Base-by-base conservation (phyloP, 2,888 invertebrate genomes). In the Hoplodrina blanda region DNA sequence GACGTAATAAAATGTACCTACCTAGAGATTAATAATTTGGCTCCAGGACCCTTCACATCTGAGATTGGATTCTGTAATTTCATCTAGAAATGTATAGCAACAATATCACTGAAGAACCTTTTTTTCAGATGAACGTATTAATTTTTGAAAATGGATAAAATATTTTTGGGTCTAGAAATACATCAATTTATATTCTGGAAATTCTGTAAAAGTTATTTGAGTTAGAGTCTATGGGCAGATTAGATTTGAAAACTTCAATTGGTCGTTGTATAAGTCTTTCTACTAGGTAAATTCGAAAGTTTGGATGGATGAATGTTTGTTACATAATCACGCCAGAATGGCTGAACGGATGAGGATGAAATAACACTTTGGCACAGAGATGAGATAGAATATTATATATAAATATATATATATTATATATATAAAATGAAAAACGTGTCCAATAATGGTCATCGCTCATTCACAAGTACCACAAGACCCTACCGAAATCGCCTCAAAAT, bases 51-150 rank as follows among this genome's bases (percentile, higher is more conserved):
- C 64, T 81, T 60, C 20, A 53, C 20, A 49, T 70, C 59, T 62
- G 44, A 64, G 62, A 78, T 77, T 81, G 81, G 78, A 81, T 77
- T 60, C 59, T 52, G 66, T 65, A 54, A 80, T 54, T 65, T 80
- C 80, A 76, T 80, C 61, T 62, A 66, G 50, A 80, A 76, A 74
- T 76, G 37, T 74, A 46, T 54, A 30, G 53, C 37, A 50, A 46
- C 74, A 66, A 75, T 66, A 54, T 66, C n/a, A 37, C n/a, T 8
- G 17, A 49, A 13, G 19, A 65, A 44, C 15, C 62, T 46, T 66
- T 61, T 52, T 46, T 41, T 37, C 41, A 50, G 46, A 56, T 52
- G 17, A 46, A 37, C 19, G 19, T 78, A 70, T 59, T 62, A 25
- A 59, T 57, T 54, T 62, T 50, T 5, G 3, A 52, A 46, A 66